These are phyloP conservation scores for Archips xylosteana DNA, from an alignment of 2,888 invertebrate genomes.

Conservation along the genomic window DNA sequence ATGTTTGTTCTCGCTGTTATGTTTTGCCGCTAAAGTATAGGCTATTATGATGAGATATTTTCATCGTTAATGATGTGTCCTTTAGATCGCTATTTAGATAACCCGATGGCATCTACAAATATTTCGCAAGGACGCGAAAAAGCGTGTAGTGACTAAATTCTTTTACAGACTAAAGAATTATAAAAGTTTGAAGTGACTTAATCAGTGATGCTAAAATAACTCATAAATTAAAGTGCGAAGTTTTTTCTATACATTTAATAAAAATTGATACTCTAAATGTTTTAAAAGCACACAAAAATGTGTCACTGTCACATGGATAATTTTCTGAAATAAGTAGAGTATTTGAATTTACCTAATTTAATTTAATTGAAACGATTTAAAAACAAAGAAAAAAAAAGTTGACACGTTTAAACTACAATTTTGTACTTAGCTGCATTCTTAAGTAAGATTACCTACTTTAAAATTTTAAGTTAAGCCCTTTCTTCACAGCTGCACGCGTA, in stretches of 20 bases:
- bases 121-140: constrained; percentile 3
- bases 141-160: not conserved
- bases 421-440: too few relatives aligned
- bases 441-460: too few relatives aligned
- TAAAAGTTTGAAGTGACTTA: not conserved
- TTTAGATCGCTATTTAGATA: constrained; percentile 4
- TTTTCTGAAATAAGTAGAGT: too few relatives aligned
- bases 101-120: not conserved
- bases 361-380: too few relatives aligned
- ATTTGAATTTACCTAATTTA: too few relatives aligned
- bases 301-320: too few relatives aligned
- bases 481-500: too few relatives aligned
- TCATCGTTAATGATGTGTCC: constrained; percentile 1
- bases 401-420: too few relatives aligned
- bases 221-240: not conserved
- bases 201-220: not conserved
- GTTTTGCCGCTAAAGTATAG: constrained; percentile 2
- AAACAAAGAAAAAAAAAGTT: too few relatives aligned
- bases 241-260: too few relatives aligned
- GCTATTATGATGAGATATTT: not conserved
- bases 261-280: too few relatives aligned
- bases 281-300: not conserved
- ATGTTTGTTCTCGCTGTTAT: not conserved
- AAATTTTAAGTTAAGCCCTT: too few relatives aligned
- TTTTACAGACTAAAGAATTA: not conserved